These are phyloP conservation scores for Theretra japonica DNA, from an alignment of 2,888 invertebrate species.

Conservation along the genomic window DNA sequence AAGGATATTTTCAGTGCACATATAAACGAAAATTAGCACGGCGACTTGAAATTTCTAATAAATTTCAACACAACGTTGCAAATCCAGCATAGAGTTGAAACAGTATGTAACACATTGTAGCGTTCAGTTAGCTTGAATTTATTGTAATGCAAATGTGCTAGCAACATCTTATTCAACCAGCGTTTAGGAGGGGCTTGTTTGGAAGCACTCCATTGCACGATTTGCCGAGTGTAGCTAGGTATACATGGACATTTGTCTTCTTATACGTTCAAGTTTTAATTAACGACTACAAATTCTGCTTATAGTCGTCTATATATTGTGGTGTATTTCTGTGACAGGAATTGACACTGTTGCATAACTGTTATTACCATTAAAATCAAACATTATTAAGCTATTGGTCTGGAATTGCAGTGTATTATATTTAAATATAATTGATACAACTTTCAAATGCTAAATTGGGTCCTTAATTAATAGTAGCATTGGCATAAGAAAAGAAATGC, in stretches of 20 bases:
- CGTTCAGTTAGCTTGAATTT: constrained; percentile 12
- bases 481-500: constrained; percentile 4
- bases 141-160: constrained; percentile 27
- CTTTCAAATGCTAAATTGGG: neutral
- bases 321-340: neutral
- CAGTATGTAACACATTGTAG: constrained; percentile 24
- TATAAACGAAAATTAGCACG: neutral
- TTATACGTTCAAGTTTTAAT: neutral
- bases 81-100: constrained; percentile 6
- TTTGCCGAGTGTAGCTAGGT: neutral
- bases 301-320: neutral
- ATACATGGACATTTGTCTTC: neutral
- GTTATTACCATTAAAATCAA: neutral
- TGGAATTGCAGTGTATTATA: neutral
- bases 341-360: neutral
- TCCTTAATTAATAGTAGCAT: neutral
- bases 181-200: constrained; percentile 15
- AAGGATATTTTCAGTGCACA: neutral
- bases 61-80: neutral
- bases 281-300: neutral
- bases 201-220: neutral
- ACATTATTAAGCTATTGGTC: neutral
- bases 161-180: constrained; percentile 24
- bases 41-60: neutral
- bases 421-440: neutral